Evolutionary conservation across 2,797 vertebrate species (phyloP).

Genomic region (Allobates femoralis): DNA sequence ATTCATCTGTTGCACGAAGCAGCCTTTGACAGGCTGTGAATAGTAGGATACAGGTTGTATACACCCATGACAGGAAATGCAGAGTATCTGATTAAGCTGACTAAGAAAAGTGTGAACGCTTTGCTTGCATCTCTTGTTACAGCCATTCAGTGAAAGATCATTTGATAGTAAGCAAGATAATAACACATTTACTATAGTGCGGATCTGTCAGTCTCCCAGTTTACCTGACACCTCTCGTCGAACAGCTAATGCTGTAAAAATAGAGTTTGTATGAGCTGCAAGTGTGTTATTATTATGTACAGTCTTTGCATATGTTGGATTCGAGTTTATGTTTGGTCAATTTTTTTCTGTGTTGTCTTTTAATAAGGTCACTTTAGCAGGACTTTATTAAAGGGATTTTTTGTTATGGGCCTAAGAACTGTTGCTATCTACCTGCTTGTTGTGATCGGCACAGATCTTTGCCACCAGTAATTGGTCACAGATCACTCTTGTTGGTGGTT

Average conservation of each 20-base stretch:
- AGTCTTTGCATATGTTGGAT: not conserved
- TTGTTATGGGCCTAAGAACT: no score
- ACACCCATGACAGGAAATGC: constrained; percentile 74
- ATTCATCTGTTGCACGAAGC: not conserved
- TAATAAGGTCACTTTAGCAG: not conserved
- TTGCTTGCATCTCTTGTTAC: constrained; percentile 72
- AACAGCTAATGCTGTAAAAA: not conserved
- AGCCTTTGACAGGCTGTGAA: constrained; percentile 64
- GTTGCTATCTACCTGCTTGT: no score
- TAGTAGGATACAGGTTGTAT: constrained; percentile 67
- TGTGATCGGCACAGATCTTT: no score
- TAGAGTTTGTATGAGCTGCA: not conserved
- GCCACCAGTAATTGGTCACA: no score
- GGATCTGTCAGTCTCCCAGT: not conserved
- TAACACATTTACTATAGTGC: constrained; percentile 67
- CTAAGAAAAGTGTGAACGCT: constrained; percentile 73
- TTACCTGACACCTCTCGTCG: not conserved
- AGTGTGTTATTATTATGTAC: no score
- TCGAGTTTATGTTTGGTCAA: not conserved
- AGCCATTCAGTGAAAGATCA: constrained; percentile 70
- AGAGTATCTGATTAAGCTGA: constrained; percentile 79
- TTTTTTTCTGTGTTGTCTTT: not conserved
- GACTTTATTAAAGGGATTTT: no score
- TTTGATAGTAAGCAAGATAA: constrained; percentile 69
- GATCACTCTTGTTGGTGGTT: no score